Percentiles rank a stretch among this genome's conserved stretches.
Conservation (phyloP, 1,140 invertebrate species). For the Aphis gossypii region DNA sequence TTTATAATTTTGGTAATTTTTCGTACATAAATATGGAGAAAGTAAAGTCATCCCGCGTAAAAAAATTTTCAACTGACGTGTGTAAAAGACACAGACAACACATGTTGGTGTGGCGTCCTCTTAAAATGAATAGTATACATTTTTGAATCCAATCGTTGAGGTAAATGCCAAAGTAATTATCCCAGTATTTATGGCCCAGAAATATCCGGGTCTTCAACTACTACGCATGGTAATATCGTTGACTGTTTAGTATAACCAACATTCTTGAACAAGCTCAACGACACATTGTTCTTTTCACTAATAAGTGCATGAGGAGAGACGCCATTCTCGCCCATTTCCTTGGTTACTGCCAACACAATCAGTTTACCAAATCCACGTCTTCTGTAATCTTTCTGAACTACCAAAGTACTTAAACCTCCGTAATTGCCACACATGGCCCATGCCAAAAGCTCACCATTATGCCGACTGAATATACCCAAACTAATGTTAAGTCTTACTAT, state of each 20-base stretch:
- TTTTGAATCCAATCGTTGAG: neutral
- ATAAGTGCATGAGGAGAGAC: conserved; percentile 58
- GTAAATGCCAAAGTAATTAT: neutral
- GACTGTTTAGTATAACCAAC: neutral
- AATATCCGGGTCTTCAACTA: neutral
- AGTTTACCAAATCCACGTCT: conserved; percentile 54
- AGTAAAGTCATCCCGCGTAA: too few relatives aligned
- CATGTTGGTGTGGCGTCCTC: too few relatives aligned
- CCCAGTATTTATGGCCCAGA: neutral
- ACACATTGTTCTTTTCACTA: conserved; percentile 46
- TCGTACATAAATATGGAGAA: too few relatives aligned
- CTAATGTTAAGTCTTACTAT: conserved; percentile 56
- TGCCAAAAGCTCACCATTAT: conserved; percentile 43
- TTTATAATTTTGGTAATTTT: too few relatives aligned
- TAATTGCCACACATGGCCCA: conserved; percentile 60
- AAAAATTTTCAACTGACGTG: too few relatives aligned
- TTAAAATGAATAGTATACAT: neutral
- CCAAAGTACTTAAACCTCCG: conserved; percentile 58
- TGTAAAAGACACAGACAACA: too few relatives aligned
- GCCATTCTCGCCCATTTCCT: conserved; percentile 54
- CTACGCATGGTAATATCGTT: neutral
- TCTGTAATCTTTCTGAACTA: conserved; percentile 16
- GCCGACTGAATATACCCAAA: conserved; percentile 53
- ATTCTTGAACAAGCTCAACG: neutral
- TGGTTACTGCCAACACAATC: conserved; percentile 49